Conservation (phyloP, 2,113 vertebrate species). For the Alligator mississippiensis region DNA sequence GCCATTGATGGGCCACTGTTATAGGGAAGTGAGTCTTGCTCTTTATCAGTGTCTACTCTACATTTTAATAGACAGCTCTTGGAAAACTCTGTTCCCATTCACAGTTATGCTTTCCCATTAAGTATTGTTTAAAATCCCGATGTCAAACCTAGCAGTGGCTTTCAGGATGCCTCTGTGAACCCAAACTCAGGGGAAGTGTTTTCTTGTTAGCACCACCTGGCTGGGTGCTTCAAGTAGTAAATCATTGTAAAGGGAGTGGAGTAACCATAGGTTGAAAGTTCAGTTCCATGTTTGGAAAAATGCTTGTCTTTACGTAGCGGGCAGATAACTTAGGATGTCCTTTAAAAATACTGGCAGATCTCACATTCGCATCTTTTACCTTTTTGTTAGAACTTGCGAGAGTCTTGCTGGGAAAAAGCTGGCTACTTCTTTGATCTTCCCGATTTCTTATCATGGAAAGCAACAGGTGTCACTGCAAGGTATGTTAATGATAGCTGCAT, state of each 20-base stretch:
- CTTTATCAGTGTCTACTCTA: background rate
- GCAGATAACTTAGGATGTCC: background rate
- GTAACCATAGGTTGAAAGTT: background rate
- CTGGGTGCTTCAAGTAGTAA: background rate
- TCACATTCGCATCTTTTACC: constrained; percentile 52
- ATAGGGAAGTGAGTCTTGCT: background rate
- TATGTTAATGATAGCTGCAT: constrained; percentile 73
- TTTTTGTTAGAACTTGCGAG: constrained; percentile 79
- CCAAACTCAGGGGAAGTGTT: background rate
- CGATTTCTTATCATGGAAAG: constrained; percentile 96
- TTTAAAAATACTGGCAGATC: background rate
- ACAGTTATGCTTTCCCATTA: background rate
- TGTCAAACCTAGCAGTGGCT: background rate
- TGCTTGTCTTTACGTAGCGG: background rate
- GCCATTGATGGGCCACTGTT: background rate
- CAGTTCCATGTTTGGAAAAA: background rate
- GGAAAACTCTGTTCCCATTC: background rate
- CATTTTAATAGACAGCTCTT: background rate
- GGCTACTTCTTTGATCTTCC: constrained; percentile 95
- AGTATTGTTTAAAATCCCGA: background rate
- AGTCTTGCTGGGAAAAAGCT: constrained; percentile 82
- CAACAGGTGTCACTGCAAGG: constrained; percentile 91
- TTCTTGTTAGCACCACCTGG: background rate
- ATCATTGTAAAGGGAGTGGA: background rate
- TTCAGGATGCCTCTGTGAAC: background rate